Conservation (phyloP, 2,113 vertebrate genomes). For the Corythoichthys intestinalis region DNA sequence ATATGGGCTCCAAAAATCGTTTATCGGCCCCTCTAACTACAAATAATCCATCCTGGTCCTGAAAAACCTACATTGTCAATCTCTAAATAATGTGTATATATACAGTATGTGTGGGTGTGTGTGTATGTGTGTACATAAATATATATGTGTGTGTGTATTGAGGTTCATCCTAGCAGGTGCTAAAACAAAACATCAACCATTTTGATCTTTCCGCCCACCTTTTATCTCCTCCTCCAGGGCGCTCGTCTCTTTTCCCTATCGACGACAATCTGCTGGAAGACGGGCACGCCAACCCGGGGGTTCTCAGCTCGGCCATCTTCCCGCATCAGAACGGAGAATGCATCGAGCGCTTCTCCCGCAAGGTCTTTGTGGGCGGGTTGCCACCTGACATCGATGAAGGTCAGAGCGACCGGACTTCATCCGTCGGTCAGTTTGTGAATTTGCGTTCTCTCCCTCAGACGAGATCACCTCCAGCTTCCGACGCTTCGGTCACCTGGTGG, state of each 20-base stretch:
- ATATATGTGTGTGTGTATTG: neutral
- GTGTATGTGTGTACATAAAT: too few species aligned
- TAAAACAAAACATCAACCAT: neutral
- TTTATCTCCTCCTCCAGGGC: slow-evolving; percentile 73
- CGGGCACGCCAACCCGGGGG: slow-evolving; percentile 87
- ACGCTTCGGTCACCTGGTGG: slow-evolving; percentile 93
- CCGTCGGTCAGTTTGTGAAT: too few species aligned
- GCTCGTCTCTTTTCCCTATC: slow-evolving; percentile 94
- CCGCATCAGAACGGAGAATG: slow-evolving; percentile 92
- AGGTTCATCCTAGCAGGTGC: slow-evolving; percentile 14
- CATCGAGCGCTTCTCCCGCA: slow-evolving; percentile 95
- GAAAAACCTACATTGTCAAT: too few species aligned
- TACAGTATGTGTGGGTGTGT: too few species aligned
- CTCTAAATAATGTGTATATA: too few species aligned
- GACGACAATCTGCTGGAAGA: slow-evolving; percentile 93
- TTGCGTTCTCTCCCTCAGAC: slow-evolving; percentile 66
- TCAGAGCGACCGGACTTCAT: slow-evolving; percentile 40
- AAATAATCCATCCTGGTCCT: too few species aligned
- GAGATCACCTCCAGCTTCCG: slow-evolving; percentile 98
- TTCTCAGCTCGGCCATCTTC: slow-evolving; percentile 85
- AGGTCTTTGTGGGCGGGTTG: slow-evolving; percentile 95
- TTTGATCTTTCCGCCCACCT: neutral
- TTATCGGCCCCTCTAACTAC: too few species aligned
- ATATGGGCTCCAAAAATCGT: too few species aligned
- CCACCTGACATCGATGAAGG: slow-evolving; percentile 98